Percentiles rank a stretch among this genome's conserved stretches.
Conservation (phyloP, 64 coral and sea anemone genomes). For the Orbicella faveolata region DNA sequence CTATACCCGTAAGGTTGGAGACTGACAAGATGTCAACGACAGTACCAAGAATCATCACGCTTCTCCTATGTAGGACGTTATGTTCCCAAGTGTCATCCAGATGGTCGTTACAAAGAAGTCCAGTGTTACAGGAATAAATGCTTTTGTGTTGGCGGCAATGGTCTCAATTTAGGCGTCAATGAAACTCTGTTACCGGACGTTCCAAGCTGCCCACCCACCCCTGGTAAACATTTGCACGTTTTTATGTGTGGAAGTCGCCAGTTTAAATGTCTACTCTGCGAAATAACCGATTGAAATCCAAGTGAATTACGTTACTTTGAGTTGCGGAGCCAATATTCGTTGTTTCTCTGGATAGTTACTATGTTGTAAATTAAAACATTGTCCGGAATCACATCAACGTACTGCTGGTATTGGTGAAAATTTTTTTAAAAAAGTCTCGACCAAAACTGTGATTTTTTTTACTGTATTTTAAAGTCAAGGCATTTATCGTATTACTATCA, state of each 20-base stretch:
- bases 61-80: conserved; percentile 48
- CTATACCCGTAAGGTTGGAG: conserved; percentile 54
- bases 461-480: too few relatives aligned
- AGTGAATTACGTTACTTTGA: too few relatives aligned
- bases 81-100: conserved; percentile 57
- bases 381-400: too few relatives aligned
- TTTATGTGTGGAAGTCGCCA: neutral
- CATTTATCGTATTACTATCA: too few relatives aligned
- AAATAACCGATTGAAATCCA: too few relatives aligned
- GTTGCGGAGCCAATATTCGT: too few relatives aligned
- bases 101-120: conserved; percentile 76
- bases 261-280: too few relatives aligned
- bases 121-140: conserved; percentile 68
- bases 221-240: neutral
- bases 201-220: conserved; percentile 17
- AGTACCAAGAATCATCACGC: conserved; percentile 59
- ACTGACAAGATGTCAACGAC: conserved; percentile 74
- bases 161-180: conserved; percentile 49
- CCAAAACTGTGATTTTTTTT: too few relatives aligned
- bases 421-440: too few relatives aligned
- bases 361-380: too few relatives aligned
- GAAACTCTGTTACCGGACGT: conserved; percentile 16
- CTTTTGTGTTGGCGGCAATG: conserved; percentile 72
- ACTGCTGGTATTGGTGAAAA: too few relatives aligned
- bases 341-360: too few relatives aligned